Base-by-base conservation (phyloP, 2,888 invertebrate genomes). In the Protophormia terraenovae region DNA sequence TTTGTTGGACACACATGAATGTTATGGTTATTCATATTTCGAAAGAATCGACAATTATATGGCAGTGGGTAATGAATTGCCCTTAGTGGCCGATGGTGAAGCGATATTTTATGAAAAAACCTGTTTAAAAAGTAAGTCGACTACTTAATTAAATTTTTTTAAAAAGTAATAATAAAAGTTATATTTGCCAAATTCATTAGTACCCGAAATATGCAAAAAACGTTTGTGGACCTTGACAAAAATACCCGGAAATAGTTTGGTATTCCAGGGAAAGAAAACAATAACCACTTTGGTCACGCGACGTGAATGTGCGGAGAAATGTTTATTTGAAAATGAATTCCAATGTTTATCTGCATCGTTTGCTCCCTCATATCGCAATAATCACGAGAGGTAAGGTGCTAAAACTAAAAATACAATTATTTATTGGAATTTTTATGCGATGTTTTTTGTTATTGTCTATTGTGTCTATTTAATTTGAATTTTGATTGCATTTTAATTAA, bases 221-320 rank as follows among this genome's bases (percentile, higher is more conserved):
- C 95, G 95, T 80, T 94, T 95, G 88, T 97, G 97, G 97, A 94
- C 95, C 32, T 93, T 97, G 69, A 97, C 97, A 89, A 94, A 95
- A 88, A 95, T 96, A 71, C 95, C 96, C 10, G 96, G 97, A 12
- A 96, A 95, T 88, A 95, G 95, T 87, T 92, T 97, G 87, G 94
- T 96, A 76, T 95, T 96, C 14, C 95, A 95, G 87, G 94, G 94
- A 84, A 94, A 94, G 71, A 94, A 94, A 87, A 94, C 94, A 88
- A 92, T 96, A 80, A 91, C 95, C 1, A 93, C 94, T 45, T 93
- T 95, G 87, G 93, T 95, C 83, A 95, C 95, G 38, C 94, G 96
- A 87, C 93, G 94, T 79, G 94, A 95, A 86, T 97, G 97, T 90
- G 95, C 96, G 88, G 94, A 95, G 88, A 90, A 92, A 83, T 95